phyloP scores from a whole-genome alignment of 2,113 vertebrate species.

The Rostratula benghalensis region DNA sequence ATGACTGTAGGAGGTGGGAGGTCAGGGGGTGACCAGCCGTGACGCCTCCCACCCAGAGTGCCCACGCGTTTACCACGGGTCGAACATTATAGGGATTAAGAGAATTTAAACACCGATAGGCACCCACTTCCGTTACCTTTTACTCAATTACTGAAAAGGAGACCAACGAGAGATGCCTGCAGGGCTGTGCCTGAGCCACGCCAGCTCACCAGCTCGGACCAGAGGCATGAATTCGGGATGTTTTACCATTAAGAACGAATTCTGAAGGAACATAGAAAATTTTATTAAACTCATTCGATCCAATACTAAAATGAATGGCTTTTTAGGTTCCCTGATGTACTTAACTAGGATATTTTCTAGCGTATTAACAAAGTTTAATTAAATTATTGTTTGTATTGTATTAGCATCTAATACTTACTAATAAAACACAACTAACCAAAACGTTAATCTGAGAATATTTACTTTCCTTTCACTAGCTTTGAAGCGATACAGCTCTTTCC shows the following conservation, averaged over 20 bases:
- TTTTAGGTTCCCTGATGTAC: fast-evolving
- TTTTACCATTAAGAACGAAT: fast-evolving
- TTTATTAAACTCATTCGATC: fast-evolving
- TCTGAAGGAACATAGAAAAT: fast-evolving
- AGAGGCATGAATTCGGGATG: fast-evolving
- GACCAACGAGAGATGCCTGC: fast-evolving
- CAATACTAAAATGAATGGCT: fast-evolving
- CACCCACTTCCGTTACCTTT: fast-evolving
- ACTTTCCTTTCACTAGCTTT: fast-evolving
- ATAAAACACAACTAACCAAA: no score
- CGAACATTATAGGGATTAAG: fast-evolving
- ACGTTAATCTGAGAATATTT: no score
- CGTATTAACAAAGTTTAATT: fast-evolving
- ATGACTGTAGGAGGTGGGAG: fast-evolving
- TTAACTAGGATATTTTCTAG: fast-evolving
- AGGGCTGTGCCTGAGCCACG: fast-evolving
- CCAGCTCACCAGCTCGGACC: fast-evolving
- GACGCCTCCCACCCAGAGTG: fast-evolving
- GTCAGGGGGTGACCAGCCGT: fast-evolving
- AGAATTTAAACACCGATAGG: fast-evolving
- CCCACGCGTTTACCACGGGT: fast-evolving
- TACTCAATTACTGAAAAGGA: fast-evolving
- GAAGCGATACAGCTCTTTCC: not conserved
- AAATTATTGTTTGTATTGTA: no score
- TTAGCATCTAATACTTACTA: no score